Conservation (phyloP, 2,113 vertebrate species). For the Nycticebus coucang region DNA sequence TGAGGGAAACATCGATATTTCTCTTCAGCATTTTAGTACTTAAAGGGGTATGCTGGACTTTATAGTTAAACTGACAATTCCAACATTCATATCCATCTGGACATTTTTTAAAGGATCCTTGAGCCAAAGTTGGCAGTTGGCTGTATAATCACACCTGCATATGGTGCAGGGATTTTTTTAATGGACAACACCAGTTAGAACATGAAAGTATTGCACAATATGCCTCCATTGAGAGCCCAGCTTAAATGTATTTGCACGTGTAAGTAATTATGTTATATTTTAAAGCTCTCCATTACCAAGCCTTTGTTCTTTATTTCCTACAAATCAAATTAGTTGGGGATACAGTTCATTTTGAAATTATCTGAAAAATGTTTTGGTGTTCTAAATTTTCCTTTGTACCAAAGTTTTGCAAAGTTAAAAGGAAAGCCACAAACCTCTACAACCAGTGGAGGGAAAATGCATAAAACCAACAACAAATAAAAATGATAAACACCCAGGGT, state of each 20-base stretch:
- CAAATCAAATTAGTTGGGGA: constrained; percentile 77
- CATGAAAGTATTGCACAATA: constrained; percentile 68
- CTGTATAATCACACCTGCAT: constrained; percentile 78
- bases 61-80: constrained; percentile 73
- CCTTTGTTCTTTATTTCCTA: constrained; percentile 77
- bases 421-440: constrained; percentile 66
- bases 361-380: constrained; percentile 69
- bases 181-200: constrained; percentile 66
- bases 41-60: constrained; percentile 65
- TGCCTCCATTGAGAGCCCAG: constrained; percentile 46
- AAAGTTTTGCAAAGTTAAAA: constrained; percentile 65
- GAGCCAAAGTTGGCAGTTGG: constrained; percentile 77
- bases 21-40: constrained; percentile 41
- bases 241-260: constrained; percentile 73
- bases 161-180: constrained; percentile 71
- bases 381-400: constrained; percentile 65
- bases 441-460: constrained; percentile 34
- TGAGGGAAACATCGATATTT: constrained; percentile 11
- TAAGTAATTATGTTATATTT: constrained; percentile 72
- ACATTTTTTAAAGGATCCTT: constrained; percentile 73
- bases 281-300: constrained; percentile 61
- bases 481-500: not conserved
- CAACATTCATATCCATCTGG: constrained; percentile 79
- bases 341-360: constrained; percentile 75
- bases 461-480: constrained; percentile 59